A percentile compares a stretch with the other conserved stretches of the same genome.
These are phyloP conservation scores for Standfussiana lucernea DNA, from an alignment of 2,888 invertebrate species.

Conservation along the genomic window DNA sequence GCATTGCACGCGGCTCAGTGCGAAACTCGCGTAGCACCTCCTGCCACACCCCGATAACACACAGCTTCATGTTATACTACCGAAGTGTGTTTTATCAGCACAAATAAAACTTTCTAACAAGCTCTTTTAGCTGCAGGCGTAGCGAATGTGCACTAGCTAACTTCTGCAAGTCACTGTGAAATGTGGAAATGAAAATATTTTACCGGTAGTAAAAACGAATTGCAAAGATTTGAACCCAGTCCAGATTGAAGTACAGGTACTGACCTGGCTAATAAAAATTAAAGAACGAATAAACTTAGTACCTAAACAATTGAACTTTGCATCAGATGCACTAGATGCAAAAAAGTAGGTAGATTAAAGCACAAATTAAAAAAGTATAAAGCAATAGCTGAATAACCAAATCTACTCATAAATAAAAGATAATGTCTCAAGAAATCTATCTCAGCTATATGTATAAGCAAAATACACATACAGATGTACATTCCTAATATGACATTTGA, in stretches of 20 bases:
- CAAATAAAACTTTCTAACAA: slow-evolving; percentile 58
- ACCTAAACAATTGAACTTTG: neutral
- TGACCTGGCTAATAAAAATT: neutral
- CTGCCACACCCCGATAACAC: slow-evolving; percentile 47
- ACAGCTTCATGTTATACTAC: slow-evolving; percentile 42
- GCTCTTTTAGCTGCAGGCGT: slow-evolving; percentile 60
- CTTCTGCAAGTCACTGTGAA: slow-evolving; percentile 19
- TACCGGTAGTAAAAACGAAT: neutral
- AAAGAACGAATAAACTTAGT: neutral
- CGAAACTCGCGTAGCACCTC: slow-evolving; percentile 49
- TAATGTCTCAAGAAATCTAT: slow-evolving; percentile 6
- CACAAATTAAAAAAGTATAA: neutral
- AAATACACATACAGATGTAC: slow-evolving; percentile 30
- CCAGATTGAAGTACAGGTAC: neutral
- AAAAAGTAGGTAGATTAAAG: neutral
- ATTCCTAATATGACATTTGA: slow-evolving; percentile 50
- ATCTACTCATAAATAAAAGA: slow-evolving; percentile 4
- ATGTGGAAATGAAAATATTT: slow-evolving; percentile 7
- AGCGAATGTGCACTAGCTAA: slow-evolving; percentile 46
- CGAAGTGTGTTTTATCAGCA: slow-evolving; percentile 44
- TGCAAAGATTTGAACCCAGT: neutral
- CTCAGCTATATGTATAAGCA: slow-evolving; percentile 11
- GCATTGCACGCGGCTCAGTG: slow-evolving; percentile 67
- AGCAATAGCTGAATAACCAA: neutral
- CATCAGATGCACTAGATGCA: neutral